Conservation (phyloP, 2,113 vertebrate species). For the Zosterops lateralis region DNA sequence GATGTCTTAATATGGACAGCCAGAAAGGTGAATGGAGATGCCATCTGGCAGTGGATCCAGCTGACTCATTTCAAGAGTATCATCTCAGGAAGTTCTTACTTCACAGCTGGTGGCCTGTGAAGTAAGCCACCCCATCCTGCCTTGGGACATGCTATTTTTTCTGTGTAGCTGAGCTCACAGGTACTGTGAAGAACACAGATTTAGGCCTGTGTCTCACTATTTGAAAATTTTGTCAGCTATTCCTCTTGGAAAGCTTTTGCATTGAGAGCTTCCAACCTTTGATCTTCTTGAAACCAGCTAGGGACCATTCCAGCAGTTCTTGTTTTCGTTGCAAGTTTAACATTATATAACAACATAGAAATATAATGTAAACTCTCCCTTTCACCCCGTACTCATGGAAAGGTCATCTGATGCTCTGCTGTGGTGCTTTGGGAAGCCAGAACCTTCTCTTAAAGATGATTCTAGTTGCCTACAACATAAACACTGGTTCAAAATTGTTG, state of each 20-base stretch:
- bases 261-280: background rate
- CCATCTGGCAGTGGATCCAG: background rate
- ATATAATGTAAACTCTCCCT: background rate
- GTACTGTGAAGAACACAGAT: background rate
- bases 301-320: background rate
- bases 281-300: background rate
- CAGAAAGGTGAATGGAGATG: background rate
- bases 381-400: background rate
- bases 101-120: background rate
- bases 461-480: background rate
- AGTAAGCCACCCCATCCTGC: background rate
- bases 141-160: background rate
- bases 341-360: background rate
- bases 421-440: background rate
- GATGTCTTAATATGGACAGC: background rate
- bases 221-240: background rate
- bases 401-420: background rate
- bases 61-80: background rate
- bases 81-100: background rate
- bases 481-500: background rate
- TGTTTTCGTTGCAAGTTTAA: background rate
- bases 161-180: background rate
- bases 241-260: background rate
- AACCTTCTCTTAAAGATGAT: background rate
- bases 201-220: background rate